Conservation (phyloP, 1,140 invertebrate species). For the Papilio glaucus region DNA sequence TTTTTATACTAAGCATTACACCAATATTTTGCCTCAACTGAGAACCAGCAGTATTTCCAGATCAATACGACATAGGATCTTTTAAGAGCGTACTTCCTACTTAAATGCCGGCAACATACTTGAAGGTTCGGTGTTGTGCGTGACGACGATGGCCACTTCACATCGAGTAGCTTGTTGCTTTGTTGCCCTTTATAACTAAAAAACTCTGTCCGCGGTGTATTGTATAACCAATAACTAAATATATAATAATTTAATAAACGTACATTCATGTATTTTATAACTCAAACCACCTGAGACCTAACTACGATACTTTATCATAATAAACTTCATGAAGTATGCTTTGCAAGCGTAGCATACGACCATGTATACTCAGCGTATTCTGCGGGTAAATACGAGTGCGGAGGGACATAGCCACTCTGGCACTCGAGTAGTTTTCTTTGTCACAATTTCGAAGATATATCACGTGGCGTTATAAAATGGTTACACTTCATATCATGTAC, state of each 20-base stretch:
- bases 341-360: neutral
- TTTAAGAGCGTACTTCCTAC: neutral
- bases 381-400: neutral
- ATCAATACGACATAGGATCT: neutral
- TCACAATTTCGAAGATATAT: neutral
- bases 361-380: neutral
- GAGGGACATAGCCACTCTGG: neutral
- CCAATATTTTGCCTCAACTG: too few relatives aligned
- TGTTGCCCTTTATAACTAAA: neutral
- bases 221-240: neutral
- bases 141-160: neutral
- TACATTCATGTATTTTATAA: conserved; percentile 4
- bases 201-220: neutral
- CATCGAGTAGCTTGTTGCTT: conserved; percentile 14
- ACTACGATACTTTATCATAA: conserved; percentile 10
- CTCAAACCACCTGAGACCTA: conserved; percentile 8
- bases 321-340: conserved; percentile 13
- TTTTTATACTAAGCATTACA: too few relatives aligned
- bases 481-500: neutral
- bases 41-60: too few relatives aligned
- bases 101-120: neutral
- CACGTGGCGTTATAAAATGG: neutral
- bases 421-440: neutral
- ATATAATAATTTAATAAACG: neutral
- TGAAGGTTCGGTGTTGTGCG: neutral